These are phyloP conservation scores for Zaprionus vittiger DNA, from an alignment of 1,140 invertebrate species.

Conservation along the genomic window DNA sequence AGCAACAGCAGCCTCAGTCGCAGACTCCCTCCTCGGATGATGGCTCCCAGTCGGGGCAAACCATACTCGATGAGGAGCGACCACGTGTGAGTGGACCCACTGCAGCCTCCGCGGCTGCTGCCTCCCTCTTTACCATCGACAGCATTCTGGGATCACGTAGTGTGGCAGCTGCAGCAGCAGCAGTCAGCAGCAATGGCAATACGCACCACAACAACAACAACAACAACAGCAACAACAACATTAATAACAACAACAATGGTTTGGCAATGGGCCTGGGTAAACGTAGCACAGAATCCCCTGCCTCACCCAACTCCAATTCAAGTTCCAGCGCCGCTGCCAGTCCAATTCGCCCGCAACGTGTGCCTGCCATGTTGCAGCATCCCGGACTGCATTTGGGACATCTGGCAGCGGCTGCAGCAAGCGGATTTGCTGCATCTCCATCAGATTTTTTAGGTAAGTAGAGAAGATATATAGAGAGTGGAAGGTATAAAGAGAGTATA, in stretches of 20 bases:
- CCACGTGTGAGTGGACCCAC: constrained; percentile 80
- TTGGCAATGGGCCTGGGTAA: constrained; percentile 44
- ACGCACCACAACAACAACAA: constrained; percentile 34
- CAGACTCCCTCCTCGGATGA: constrained; percentile 79
- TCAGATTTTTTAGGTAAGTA: constrained; percentile 91
- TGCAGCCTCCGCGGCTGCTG: constrained; percentile 85
- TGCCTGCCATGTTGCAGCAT: constrained; percentile 85
- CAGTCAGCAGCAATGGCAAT: constrained; percentile 43
- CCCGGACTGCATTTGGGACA: constrained; percentile 85
- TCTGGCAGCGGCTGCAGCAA: constrained; percentile 86
- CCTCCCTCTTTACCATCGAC: constrained; percentile 92
- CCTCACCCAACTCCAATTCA: constrained; percentile 79
- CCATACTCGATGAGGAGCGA: constrained; percentile 79
- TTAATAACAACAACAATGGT: constrained; percentile 40
- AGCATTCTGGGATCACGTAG: constrained; percentile 88
- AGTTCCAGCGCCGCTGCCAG: constrained; percentile 84
- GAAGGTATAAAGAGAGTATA: too few relatives aligned
- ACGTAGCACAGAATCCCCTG: constrained; percentile 73
- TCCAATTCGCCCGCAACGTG: constrained; percentile 84
- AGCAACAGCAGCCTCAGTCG: constrained; percentile 67
- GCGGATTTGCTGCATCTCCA: constrained; percentile 85
- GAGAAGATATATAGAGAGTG: neutral
- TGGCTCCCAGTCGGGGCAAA: constrained; percentile 76
- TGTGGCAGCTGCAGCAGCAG: constrained; percentile 31
- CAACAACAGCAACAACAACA: constrained; percentile 35